These are phyloP conservation scores for Catocala sponsa DNA, from an alignment of 2,888 invertebrate genomes.

Conservation along the genomic window DNA sequence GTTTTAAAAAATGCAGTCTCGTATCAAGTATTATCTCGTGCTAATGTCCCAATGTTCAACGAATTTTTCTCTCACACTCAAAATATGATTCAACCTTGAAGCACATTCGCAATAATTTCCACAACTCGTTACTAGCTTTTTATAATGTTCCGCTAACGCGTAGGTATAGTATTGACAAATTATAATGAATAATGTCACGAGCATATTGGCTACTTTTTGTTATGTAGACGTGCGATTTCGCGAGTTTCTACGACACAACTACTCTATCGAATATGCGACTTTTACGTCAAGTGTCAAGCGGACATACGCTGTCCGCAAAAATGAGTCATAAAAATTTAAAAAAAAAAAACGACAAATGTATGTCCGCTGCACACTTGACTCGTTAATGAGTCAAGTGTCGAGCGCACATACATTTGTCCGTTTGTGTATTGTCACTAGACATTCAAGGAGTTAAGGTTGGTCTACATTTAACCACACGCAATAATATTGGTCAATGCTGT, in stretches of 20 bases:
- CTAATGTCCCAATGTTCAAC: slow-evolving; percentile 19
- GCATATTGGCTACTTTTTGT: slow-evolving; percentile 15
- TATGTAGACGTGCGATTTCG: background rate
- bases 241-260: background rate
- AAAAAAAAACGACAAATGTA: too few relatives aligned
- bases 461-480: too few relatives aligned
- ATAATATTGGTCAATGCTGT: too few relatives aligned
- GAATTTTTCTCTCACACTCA: slow-evolving; percentile 24
- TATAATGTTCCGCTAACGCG: slow-evolving; percentile 75
- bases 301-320: too few relatives aligned
- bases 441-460: too few relatives aligned
- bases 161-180: slow-evolving; percentile 67
- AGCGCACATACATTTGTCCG: too few relatives aligned
- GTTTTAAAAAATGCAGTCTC: slow-evolving; percentile 3
- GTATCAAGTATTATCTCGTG: slow-evolving; percentile 6
- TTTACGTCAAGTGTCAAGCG: too few relatives aligned
- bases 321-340: too few relatives aligned
- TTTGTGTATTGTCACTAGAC: too few relatives aligned
- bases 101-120: slow-evolving; percentile 70
- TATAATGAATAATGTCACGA: slow-evolving; percentile 36
- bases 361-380: too few relatives aligned
- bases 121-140: slow-evolving; percentile 77
- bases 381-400: too few relatives aligned
- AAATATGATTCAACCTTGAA: slow-evolving; percentile 35
- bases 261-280: too few relatives aligned